Evolutionary conservation across 2,888 invertebrate genomes (phyloP), one percentile per base, ranked within the genome.

Genomic region (Neocrepidodera transversa): DNA sequence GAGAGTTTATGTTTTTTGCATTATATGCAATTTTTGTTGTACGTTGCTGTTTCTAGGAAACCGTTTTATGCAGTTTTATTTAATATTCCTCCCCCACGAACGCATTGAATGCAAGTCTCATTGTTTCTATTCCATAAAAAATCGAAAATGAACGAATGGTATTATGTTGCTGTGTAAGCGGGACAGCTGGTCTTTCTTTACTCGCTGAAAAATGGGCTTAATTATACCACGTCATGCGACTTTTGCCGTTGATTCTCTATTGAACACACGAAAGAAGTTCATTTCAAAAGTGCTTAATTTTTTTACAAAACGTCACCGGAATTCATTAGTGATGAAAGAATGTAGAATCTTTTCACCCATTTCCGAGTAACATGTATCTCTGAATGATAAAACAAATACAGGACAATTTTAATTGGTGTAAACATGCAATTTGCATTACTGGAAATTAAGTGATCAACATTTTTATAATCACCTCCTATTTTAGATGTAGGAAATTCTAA

Each of bases 101-200:
- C 10, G 28, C 28, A 6, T 28, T 28, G 8, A 23, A 23, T 23
- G 23, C 23, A 28, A n/a, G 28, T 10, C 8, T 23, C 45, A 43
- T 45, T 28, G 45, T 45, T 45, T n/a, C 28, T 20, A 28, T 26
- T 45, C 16, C 45, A 14, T 10, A 20, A 23, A 28, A 28, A 28
- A 28, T 28, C 28, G 45, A 45, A 45, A 26, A 3, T 45, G 28
- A 45, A 45, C 26, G 13, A 28, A 45, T 28, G 11, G 26, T 13
- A 20, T 14, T 28, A 45, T 45, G 45, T 14, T 28, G 45, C 28
- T 45, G 16, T 45, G 26, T 28, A 28, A 14, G 26, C 45, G 23
- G 45, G 20, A 45, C 45, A 45, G 45, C 45, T 45, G 45, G 23
- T 45, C 45, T 14, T 45, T 28, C 45, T 45, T n/a, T 45, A 11